Evolutionary conservation across 2,888 invertebrate species (phyloP).

Genomic region (Ormia ochracea): DNA sequence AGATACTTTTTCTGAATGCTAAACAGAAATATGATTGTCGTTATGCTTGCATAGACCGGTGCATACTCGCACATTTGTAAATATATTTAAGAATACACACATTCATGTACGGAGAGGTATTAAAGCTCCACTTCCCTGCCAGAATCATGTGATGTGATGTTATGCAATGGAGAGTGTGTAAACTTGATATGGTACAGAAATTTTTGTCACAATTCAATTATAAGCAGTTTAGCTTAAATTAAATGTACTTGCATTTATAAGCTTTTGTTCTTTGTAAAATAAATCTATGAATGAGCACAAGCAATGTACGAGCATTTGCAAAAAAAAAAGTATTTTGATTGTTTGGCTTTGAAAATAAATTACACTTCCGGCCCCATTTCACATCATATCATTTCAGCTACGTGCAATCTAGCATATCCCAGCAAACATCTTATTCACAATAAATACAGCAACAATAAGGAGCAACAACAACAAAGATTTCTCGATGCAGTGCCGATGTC

Average conservation of each 20-base stretch:
- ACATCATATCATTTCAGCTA: not conserved
- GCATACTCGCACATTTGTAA: not conserved
- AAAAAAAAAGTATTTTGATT: constrained; percentile 30
- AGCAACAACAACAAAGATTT: too few species aligned
- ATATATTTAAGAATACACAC: not conserved
- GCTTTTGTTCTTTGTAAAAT: not conserved
- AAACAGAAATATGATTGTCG: constrained; percentile 16
- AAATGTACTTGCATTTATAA: constrained; percentile 46
- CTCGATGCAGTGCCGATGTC: too few species aligned
- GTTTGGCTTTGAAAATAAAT: constrained; percentile 20
- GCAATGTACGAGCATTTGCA: not conserved
- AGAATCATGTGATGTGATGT: not conserved
- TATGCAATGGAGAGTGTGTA: not conserved
- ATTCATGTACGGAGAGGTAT: not conserved
- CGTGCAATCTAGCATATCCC: constrained; percentile 4
- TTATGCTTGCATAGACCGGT: constrained; percentile 10
- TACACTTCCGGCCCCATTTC: constrained; percentile 47
- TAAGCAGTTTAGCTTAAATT: constrained; percentile 54
- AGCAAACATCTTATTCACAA: too few species aligned
- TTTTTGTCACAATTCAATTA: constrained; percentile 59
- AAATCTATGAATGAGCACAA: not conserved
- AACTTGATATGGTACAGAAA: constrained; percentile 38
- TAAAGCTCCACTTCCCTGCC: not conserved
- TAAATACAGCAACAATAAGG: too few species aligned
- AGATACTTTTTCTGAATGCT: constrained; percentile 1